Conservation (phyloP, 1,140 invertebrate genomes). For the Sipha flava region DNA sequence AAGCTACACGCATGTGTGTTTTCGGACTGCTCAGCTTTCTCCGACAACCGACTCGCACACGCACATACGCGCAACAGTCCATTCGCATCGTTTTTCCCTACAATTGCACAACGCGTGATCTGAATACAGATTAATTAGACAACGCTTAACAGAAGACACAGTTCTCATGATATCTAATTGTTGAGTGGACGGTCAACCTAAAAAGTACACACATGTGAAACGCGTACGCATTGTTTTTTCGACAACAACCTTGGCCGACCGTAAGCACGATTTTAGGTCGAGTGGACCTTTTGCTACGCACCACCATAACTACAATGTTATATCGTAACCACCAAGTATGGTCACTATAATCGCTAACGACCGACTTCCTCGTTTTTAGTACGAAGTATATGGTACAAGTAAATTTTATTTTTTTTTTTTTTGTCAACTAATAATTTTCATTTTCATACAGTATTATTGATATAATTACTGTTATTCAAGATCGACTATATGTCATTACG, state of each 20-base stretch:
- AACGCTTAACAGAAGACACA: not conserved
- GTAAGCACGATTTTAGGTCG: not conserved
- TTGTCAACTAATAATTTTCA: no score
- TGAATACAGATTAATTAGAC: not conserved
- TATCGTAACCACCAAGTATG: no score
- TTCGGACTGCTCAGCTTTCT: not conserved
- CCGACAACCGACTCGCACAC: not conserved
- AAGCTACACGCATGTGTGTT: not conserved
- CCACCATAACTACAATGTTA: no score
- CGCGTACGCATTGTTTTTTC: not conserved
- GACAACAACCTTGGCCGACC: not conserved
- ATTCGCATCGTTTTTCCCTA: conserved; percentile 1
- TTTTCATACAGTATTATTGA: no score
- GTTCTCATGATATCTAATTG: not conserved
- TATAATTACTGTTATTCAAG: no score
- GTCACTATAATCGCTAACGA: no score
- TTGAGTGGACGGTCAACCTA: not conserved
- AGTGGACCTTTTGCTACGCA: no score
- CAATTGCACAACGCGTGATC: not conserved
- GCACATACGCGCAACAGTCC: not conserved
- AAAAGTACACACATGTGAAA: no score
- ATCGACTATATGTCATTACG: no score
- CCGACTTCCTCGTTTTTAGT: no score
- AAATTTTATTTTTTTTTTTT: no score
- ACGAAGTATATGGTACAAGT: no score